phyloP scores from a whole-genome alignment of 2,797 vertebrate species.

The Siniperca undulata region DNA sequence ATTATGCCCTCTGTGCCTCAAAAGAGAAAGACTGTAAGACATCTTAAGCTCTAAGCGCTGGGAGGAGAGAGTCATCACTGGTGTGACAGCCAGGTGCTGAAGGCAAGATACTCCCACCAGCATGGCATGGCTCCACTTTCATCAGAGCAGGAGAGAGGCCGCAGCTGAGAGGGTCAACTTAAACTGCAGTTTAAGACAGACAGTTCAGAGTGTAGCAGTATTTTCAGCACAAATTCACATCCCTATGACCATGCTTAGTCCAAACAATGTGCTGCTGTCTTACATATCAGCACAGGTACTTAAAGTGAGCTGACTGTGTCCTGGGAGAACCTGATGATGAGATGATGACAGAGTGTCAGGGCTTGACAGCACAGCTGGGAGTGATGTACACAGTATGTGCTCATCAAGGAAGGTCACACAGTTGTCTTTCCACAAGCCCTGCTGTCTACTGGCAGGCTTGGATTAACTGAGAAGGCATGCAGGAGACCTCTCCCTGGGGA shows the following conservation, averaged over 20 bases:
- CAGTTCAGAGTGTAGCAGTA: conserved; percentile 49
- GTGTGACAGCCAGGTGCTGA: conserved; percentile 73
- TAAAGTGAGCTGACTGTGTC: conserved; percentile 54
- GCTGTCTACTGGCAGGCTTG: conserved; percentile 46
- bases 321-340: conserved; percentile 54
- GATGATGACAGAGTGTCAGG: conserved; percentile 70
- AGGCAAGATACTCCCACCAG: conserved; percentile 59
- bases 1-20: conserved; percentile 49
- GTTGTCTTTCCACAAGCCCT: conserved; percentile 49
- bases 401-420: conserved; percentile 63
- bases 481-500: conserved; percentile 47
- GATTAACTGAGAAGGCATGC: conserved; percentile 50
- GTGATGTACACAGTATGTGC: conserved; percentile 57
- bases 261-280: conserved; percentile 62
- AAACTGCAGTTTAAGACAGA: conserved; percentile 58
- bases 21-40: conserved; percentile 54
- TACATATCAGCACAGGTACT: conserved; percentile 54
- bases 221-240: conserved; percentile 62
- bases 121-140: conserved; percentile 58
- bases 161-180: conserved; percentile 61
- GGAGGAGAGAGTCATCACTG: conserved; percentile 64
- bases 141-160: conserved; percentile 61
- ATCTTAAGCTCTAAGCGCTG: conserved; percentile 59
- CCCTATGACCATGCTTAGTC: conserved; percentile 34
- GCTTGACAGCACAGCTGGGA: conserved; percentile 61